Evolutionary conservation across 2,888 invertebrate species (phyloP).

Genomic region (Lasioglossum calceatum): DNA sequence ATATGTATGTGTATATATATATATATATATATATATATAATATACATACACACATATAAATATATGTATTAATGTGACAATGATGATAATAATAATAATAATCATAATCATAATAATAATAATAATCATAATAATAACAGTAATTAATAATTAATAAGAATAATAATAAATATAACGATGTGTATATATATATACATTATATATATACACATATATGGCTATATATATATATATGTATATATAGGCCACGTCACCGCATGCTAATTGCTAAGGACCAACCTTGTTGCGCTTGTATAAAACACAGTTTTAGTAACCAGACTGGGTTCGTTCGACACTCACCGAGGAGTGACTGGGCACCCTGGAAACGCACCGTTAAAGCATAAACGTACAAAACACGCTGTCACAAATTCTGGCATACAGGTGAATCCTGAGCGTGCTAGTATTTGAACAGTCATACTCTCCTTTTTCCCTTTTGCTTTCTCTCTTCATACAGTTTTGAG

Average conservation of each 20-base stretch:
- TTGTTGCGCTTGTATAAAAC: conserved; percentile 84
- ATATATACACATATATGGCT: conserved; percentile 60
- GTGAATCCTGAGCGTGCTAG: conserved; percentile 76
- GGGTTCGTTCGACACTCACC: conserved; percentile 83
- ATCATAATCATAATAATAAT: neutral
- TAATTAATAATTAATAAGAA: conserved; percentile 69
- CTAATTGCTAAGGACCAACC: conserved; percentile 85
- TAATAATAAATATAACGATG: conserved; percentile 70
- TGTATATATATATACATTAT: conserved; percentile 51
- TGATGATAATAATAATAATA: conserved; percentile 65
- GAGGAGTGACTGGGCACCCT: conserved; percentile 84
- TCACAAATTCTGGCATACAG: conserved; percentile 75
- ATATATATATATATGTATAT: conserved; percentile 52
- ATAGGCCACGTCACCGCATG: conserved; percentile 84
- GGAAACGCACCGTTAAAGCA: conserved; percentile 84
- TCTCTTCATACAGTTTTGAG: conserved; percentile 10
- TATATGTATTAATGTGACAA: conserved; percentile 65
- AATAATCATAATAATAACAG: conserved; percentile 48
- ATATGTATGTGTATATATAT: conserved; percentile 26
- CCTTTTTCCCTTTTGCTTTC: conserved; percentile 31
- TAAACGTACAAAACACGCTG: conserved; percentile 78
- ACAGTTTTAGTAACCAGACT: conserved; percentile 84
- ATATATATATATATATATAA: neutral
- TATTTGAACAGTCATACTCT: conserved; percentile 65
- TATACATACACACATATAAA: conserved; percentile 16